Base-by-base conservation (phyloP, 2,797 vertebrate species). In the Gymnodraco acuticeps region DNA sequence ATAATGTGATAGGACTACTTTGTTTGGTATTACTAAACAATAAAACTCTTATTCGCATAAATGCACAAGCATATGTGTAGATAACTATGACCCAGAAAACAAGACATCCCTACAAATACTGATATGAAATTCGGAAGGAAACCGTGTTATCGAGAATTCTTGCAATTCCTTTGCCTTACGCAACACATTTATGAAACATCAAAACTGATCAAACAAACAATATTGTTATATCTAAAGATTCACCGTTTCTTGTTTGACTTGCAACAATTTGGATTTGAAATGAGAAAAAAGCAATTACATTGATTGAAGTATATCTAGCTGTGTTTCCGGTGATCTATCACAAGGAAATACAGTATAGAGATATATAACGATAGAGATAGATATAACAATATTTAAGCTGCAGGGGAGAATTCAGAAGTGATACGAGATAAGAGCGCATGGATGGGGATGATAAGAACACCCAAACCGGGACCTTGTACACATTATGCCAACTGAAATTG, bases 1-100 rank as follows among this genome's bases (percentile, higher is more conserved):
- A 75, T 74, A 73, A 87, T 75, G 78, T 62, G 75, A 87, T 76
- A 67, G 43, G 54, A 75, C 64, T 62, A 62, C 50, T 76, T 70
- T 61, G 63, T 81, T 69, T 81, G 69, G 48, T 50, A 66, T 72
- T 78, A 81, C n/a, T 69, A 15, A 72, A 74, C 15, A 73, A 60
- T 59, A 70, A 70, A 61, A 68, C 41, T 69, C 64, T 47, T 69
- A 64, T 55, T 64, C 7, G 12, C 6, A 77, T 70, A 69, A 66
- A 72, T 52, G 10, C 47, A 63, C 19, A 76, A 53, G 56, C 33
- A 69, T 20, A 23, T 59, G 5, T n/a, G 2, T 65, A 23, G 27
- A 67, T 23, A 66, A 41, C 4, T 3, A 43, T 58, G 7, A 78
- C 55, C 17, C 19, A 43, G 23, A 59, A 41, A 67, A 60, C 31